These are phyloP conservation scores for Trimorus sp. DNA, from an alignment of 2,888 invertebrate species.

Conservation along the genomic window DNA sequence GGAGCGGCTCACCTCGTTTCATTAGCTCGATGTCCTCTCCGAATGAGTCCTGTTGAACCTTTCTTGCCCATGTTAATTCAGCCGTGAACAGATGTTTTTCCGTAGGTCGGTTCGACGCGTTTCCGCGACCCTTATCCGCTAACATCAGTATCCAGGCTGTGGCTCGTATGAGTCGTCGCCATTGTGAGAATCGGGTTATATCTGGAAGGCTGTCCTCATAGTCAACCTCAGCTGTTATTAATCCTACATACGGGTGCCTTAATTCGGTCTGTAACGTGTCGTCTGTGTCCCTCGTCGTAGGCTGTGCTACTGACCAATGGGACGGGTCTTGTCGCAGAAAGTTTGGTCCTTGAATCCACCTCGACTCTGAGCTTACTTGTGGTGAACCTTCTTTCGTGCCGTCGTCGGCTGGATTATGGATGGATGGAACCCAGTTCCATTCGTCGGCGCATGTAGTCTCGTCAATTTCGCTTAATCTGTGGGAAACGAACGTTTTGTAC, in stretches of 20 bases:
- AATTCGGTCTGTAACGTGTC: background rate
- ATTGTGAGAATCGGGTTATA: background rate
- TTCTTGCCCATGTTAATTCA: background rate
- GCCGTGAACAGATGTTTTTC: conserved; percentile 1
- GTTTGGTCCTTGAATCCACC: conserved; percentile 50
- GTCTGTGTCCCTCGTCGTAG: too few species aligned
- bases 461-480: conserved; percentile 67
- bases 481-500: conserved; percentile 60
- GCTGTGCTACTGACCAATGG: too few species aligned
- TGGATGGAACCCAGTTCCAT: conserved; percentile 65
- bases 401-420: conserved; percentile 40
- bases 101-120: conserved; percentile 63
- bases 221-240: background rate
- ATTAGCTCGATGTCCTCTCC: background rate
- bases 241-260: background rate
- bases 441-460: conserved; percentile 58
- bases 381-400: conserved; percentile 1
- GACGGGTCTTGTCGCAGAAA: conserved; percentile 22
- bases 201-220: background rate
- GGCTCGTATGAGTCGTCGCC: conserved; percentile 4
- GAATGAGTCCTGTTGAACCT: background rate
- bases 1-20: background rate
- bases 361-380: background rate
- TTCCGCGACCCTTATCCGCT: conserved; percentile 20
- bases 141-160: background rate